phyloP scores from a whole-genome alignment of 1,140 invertebrate genomes.

The Scylla paramamosain region DNA sequence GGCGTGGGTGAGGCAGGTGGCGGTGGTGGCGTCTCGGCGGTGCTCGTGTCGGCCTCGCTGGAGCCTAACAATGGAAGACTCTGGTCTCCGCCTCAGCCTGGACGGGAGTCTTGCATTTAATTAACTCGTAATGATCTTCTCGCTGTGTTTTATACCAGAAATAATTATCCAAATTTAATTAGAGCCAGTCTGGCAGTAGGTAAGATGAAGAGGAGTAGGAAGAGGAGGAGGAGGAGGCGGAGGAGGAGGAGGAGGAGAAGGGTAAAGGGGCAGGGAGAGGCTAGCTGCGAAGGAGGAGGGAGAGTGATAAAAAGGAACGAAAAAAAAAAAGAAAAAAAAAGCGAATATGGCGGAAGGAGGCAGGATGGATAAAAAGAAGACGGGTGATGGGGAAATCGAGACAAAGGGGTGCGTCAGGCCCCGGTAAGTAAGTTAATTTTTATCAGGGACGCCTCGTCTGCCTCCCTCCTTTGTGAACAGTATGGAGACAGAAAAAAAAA shows the following conservation, averaged over 20 bases:
- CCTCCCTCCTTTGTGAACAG: background rate
- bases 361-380: too few relatives aligned
- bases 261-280: background rate
- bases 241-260: background rate
- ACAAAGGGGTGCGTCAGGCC: background rate
- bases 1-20: too few relatives aligned
- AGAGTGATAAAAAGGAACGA: background rate
- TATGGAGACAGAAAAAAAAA: background rate
- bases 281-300: background rate
- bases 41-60: background rate
- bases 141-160: conserved; percentile 25
- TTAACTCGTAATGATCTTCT: conserved; percentile 28
- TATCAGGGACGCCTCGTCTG: background rate
- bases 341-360: too few relatives aligned
- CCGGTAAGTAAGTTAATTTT: background rate
- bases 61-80: too few relatives aligned
- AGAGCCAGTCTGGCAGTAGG: conserved; percentile 6
- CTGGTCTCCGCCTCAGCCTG: too few relatives aligned
- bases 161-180: conserved; percentile 36
- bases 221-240: background rate
- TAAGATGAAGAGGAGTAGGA: background rate
- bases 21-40: background rate
- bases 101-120: background rate
- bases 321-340: background rate
- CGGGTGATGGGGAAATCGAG: background rate